Percentiles rank a stretch among this genome's conserved stretches.
Evolutionary conservation across 2,113 vertebrate genomes (phyloP).

Genomic region (Lepus timidus): DNA sequence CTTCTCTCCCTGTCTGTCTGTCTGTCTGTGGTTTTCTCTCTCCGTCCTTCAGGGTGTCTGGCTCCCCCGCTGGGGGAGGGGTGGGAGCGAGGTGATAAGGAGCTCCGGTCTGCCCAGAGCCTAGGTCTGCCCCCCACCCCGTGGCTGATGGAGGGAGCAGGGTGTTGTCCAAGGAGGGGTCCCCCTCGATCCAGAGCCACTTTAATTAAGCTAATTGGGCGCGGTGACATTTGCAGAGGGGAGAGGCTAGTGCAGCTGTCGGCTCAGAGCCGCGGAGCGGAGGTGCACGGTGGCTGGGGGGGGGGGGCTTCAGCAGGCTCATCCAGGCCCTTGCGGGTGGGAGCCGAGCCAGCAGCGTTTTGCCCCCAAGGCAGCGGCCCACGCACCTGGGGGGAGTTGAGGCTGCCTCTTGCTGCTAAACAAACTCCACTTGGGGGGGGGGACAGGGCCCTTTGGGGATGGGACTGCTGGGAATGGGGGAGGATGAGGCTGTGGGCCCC

Average conservation of each 20-base stretch:
- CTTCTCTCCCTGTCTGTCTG: not conserved
- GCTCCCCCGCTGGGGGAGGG: not conserved
- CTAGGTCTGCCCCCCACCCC: not conserved
- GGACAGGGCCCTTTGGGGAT: not conserved
- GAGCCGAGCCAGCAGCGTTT: conserved; percentile 32
- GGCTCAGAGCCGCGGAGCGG: not conserved
- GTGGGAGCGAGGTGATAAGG: not conserved
- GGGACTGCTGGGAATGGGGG: not conserved
- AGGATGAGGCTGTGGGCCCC: conserved; percentile 53
- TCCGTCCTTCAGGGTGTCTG: conserved; percentile 8
- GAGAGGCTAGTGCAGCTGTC: conserved; percentile 76
- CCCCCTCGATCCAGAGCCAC: conserved; percentile 24
- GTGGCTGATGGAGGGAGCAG: not conserved
- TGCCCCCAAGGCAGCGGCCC: conserved; percentile 68
- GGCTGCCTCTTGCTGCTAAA: conserved; percentile 56
- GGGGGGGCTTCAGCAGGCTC: not conserved
- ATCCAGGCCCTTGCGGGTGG: not conserved
- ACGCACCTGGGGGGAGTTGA: conserved; percentile 68
- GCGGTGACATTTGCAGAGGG: conserved; percentile 81
- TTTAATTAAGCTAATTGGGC: conserved; percentile 84
- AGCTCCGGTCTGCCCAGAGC: not conserved
- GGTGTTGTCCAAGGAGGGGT: conserved; percentile 64
- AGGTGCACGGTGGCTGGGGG: not conserved
- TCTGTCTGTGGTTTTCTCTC: not conserved
- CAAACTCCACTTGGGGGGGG: not conserved